These are phyloP conservation scores for Macrobrachium nipponense DNA, from an alignment of 1,140 invertebrate genomes.

Conservation along the genomic window DNA sequence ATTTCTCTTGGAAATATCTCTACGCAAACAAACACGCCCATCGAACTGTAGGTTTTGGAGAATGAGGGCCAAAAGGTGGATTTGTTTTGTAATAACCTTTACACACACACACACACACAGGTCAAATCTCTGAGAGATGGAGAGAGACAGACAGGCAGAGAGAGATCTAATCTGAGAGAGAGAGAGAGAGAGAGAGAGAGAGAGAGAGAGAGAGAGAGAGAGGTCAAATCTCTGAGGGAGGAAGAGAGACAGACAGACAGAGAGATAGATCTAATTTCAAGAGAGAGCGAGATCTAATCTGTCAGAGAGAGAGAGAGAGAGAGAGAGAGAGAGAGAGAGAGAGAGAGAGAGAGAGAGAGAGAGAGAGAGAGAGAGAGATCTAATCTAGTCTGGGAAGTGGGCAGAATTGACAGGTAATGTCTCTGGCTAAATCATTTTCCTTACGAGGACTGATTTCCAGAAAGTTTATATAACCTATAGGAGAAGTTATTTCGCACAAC, in stretches of 20 bases:
- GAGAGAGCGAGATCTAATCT: background rate
- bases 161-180: background rate
- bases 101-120: conserved; percentile 18
- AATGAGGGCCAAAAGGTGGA: background rate
- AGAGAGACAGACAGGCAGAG: background rate
- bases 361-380: background rate
- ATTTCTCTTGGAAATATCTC: no score
- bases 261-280: no score
- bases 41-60: no score
- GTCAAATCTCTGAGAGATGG: background rate
- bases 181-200: background rate
- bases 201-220: conserved; percentile 17
- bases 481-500: no score
- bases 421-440: no score
- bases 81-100: background rate
- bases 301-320: conserved; percentile 18
- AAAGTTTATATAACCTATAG: no score
- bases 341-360: conserved; percentile 27
- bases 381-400: background rate
- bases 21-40: no score
- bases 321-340: conserved; percentile 26
- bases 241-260: conserved; percentile 9
- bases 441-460: no score
- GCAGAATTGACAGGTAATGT: no score
- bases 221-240: conserved; percentile 11